Percentiles rank a stretch among this genome's conserved stretches.
Conservation (phyloP, 2,888 invertebrate species). For the Coelopa pilipes region DNA sequence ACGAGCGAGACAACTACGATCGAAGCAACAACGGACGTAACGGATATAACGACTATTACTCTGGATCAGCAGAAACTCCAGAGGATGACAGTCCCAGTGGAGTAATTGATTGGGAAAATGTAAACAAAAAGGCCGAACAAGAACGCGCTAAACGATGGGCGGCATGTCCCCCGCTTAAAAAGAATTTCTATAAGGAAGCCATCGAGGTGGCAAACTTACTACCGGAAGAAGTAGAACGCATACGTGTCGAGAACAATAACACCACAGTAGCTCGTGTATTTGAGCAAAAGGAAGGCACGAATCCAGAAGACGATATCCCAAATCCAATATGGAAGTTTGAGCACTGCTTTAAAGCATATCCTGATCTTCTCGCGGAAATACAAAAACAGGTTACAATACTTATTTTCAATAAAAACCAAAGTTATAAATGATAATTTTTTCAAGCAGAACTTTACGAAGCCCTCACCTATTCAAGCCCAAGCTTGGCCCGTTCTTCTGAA, state of each 20-base stretch:
- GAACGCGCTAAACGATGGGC: conserved; percentile 73
- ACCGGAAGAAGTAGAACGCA: conserved; percentile 72
- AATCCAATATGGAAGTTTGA: conserved; percentile 75
- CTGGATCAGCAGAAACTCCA: neutral
- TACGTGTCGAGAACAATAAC: conserved; percentile 76
- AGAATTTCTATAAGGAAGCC: conserved; percentile 86
- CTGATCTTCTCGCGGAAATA: conserved; percentile 85
- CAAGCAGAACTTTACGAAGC: conserved; percentile 74
- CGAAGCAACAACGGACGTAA: conserved; percentile 10
- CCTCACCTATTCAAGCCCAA: conserved; percentile 93
- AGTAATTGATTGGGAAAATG: conserved; percentile 57
- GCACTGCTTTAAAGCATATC: conserved; percentile 83
- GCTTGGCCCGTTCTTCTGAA: conserved; percentile 93
- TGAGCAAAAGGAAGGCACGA: conserved; percentile 67
- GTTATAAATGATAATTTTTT: conserved; percentile 16
- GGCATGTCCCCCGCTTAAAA: conserved; percentile 75
- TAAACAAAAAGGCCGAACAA: conserved; percentile 62
- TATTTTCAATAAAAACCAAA: neutral
- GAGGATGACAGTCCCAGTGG: conserved; percentile 43
- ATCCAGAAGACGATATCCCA: conserved; percentile 59
- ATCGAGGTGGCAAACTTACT: conserved; percentile 76
- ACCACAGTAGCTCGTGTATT: conserved; percentile 79
- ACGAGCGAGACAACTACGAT: conserved; percentile 35
- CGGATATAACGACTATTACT: conserved; percentile 35
- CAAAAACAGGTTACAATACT: conserved; percentile 70